These are phyloP conservation scores for Brachionus plicatilis DNA, from an alignment of 1,140 invertebrate genomes.

Conservation along the genomic window DNA sequence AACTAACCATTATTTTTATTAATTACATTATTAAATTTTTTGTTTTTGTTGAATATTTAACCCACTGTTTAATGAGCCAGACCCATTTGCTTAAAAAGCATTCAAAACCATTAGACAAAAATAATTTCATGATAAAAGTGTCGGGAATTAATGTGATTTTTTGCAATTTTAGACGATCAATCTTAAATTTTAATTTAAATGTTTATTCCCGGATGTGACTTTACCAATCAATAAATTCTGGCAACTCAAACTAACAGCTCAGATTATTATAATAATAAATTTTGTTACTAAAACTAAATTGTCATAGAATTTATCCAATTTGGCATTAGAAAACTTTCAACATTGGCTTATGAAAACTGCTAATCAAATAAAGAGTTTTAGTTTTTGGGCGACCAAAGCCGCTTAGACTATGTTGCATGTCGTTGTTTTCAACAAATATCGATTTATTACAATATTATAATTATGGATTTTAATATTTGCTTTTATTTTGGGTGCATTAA, in stretches of 20 bases:
- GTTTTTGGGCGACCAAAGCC: not conserved
- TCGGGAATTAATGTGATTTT: not conserved
- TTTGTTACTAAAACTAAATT: not conserved
- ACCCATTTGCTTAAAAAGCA: not conserved
- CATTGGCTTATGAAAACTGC: not conserved
- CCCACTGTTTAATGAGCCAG: not conserved
- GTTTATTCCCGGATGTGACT: not conserved
- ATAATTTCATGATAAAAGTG: not conserved
- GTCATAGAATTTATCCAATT: not conserved
- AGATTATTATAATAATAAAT: not conserved
- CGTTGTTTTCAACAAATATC: not conserved
- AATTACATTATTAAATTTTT: not conserved
- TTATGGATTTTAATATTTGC: not conserved
- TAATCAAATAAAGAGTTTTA: not conserved
- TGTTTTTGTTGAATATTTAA: not conserved
- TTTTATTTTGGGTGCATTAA: slow-evolving; percentile 10
- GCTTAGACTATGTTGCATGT: not conserved
- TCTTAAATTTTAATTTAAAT: not conserved
- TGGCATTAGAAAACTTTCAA: not conserved
- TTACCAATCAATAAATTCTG: not conserved
- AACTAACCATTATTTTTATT: too few species aligned
- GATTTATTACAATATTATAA: slow-evolving; percentile 14
- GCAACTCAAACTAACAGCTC: not conserved
- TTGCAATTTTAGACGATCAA: not conserved
- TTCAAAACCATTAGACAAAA: not conserved